Conservation (phyloP, 2,888 invertebrate genomes). For the Ochlodes sylvanus region DNA sequence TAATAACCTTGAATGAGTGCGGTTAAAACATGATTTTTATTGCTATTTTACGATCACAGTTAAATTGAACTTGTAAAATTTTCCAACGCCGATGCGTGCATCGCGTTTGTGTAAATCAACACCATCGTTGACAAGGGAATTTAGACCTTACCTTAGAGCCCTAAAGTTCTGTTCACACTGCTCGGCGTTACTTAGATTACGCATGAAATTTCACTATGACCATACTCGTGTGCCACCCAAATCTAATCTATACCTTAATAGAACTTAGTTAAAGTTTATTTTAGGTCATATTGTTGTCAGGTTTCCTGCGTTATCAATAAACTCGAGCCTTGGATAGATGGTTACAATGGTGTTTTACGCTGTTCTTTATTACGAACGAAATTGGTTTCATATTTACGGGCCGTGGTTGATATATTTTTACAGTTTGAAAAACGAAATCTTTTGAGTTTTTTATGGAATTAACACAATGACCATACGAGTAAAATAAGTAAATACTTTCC, state of each 20-base stretch:
- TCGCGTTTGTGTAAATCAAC: background rate
- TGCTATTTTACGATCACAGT: constrained; percentile 60
- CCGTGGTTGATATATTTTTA: background rate
- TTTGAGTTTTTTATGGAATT: too few species aligned
- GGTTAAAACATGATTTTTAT: constrained; percentile 56
- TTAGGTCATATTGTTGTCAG: background rate
- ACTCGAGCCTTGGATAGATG: background rate
- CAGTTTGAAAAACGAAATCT: too few species aligned
- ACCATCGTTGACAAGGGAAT: background rate
- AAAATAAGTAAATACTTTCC: too few species aligned
- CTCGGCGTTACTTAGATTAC: background rate
- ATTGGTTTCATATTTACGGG: background rate
- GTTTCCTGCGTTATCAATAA: constrained; percentile 1
- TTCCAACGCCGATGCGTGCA: constrained; percentile 37
- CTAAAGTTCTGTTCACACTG: background rate
- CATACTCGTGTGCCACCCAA: background rate
- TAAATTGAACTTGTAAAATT: constrained; percentile 60
- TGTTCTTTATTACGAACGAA: background rate
- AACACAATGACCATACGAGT: too few species aligned
- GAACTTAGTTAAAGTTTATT: background rate
- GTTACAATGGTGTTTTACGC: constrained; percentile 11
- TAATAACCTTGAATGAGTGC: constrained; percentile 50
- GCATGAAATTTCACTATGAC: background rate
- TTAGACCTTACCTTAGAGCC: background rate
- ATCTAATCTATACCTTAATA: background rate